Evolutionary conservation across 2,113 vertebrate species (phyloP), one percentile per base, ranked within the genome.

Genomic region (Notechis scutatus): DNA sequence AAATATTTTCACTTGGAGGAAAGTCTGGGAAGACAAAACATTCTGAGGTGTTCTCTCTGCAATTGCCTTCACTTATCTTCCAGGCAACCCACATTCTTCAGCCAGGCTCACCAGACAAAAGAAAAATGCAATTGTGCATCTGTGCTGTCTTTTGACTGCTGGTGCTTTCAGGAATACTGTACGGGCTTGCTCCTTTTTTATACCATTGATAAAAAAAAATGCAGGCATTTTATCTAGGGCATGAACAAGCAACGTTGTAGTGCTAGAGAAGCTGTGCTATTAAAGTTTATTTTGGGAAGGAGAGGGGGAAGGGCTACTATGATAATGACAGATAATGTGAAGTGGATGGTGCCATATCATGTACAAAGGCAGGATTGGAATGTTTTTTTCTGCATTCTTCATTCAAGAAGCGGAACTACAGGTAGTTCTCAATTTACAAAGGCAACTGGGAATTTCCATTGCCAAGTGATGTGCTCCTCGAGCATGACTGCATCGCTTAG

Each of bases 1-100:
- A 81, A 93, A 7, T 93, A 94, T 96, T 89, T 52, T 91, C 26
- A 8, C 15, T 45, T 93, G 89, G 11, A 92, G 92, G 90, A 94
- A 91, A 81, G 61, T 4, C 90, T 10, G 6, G 20, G 91, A 92
- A 96, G 92, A 57, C 89, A 95, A 95, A 96, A 92, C 2, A 34
- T 21, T 88, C 15, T 56, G 69, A 1, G 24, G 15, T 92, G 91
- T 93, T 85, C 1, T 90, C 8, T 23, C 0, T 57, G 61, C 20
- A 89, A 1, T 3, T 24, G 59, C 0, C 6, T 89, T 94, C 88
- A 34, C 6, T 55, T 0, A 0, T 18, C 1, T 85, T 69, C 93
- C 92, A 55, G 6, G 47, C 39, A 24, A 74, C 26, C 91, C 57
- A 0, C 10, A 6, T 1, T 64, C 14, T 1, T 18, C 9, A 91